Conservation (phyloP, 1,140 invertebrate genomes). For the Drosophila setifemur region DNA sequence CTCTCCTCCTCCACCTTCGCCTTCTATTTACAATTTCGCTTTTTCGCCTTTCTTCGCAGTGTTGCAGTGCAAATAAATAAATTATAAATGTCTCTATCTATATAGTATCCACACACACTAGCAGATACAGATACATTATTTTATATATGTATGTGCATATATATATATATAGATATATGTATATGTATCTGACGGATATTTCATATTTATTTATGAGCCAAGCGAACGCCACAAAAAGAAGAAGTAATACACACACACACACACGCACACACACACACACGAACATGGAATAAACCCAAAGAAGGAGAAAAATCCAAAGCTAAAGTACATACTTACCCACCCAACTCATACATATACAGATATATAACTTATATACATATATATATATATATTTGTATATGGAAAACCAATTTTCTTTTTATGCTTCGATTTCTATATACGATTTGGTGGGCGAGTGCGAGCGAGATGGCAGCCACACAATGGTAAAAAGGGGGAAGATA, state of each 20-base stretch:
- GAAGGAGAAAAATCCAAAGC: conserved; percentile 28
- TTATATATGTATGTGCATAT: background rate
- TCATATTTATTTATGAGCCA: conserved; percentile 50
- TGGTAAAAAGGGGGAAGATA: background rate
- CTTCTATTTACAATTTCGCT: conserved; percentile 32
- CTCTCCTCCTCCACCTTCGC: conserved; percentile 9
- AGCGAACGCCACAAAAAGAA: conserved; percentile 26
- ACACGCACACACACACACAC: background rate
- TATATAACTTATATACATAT: conserved; percentile 5
- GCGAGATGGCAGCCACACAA: background rate
- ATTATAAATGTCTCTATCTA: conserved; percentile 48
- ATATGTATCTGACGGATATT: conserved; percentile 31
- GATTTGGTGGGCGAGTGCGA: background rate
- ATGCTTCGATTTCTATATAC: conserved; percentile 45
- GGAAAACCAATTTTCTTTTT: conserved; percentile 64
- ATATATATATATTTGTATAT: conserved; percentile 14
- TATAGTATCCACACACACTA: conserved; percentile 9
- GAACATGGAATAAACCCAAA: background rate
- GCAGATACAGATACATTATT: too few relatives aligned
- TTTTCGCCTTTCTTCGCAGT: conserved; percentile 40
- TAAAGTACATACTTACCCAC: background rate
- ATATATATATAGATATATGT: conserved; percentile 5
- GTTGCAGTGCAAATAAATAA: conserved; percentile 55
- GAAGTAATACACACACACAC: conserved; percentile 15
- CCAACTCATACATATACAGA: background rate